Evolutionary conservation across 2,888 invertebrate species (phyloP), one percentile per base, ranked within the genome.

Genomic region (Thyatira batis): DNA sequence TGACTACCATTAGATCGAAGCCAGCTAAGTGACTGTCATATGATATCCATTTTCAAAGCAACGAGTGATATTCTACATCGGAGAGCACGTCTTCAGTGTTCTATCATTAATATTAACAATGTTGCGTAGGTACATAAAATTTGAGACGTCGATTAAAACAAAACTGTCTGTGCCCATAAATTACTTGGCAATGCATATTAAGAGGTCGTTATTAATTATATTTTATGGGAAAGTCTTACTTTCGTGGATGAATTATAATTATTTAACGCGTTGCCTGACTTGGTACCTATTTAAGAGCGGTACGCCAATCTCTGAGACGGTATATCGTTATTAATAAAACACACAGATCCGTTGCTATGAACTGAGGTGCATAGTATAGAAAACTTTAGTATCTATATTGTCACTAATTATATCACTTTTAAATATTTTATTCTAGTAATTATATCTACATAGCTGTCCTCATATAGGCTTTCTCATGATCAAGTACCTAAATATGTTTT

Each of bases 271-370:
- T 67, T 62, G 57, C 59, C 49, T 65, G 63, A 66, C n/a, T n/a
- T n/a, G n/a, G 63, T 69, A 23, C 23, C 23, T 23, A 69, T 66
- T 70, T 66, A 69, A 61, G 61, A 65, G 65, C 60, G 63, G 61
- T 61, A 51, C 62, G 70, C 69, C 63, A 67, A 72, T 71, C 67
- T 67, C 57, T 53, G 60, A 61, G 63, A 61, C 53, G 60, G 63
- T 69, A 76, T 74, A 76, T 73, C 72, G 68, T 78, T 75, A 76
- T 80, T 76, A 77, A 76, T 76, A 79, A 79, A 78, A 79, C 71
- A 78, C 70, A 80, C 76, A 76, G 73, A 74, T 73, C 73, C 61
- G 65, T 61, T 67, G 62, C 64, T n/a, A n/a, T n/a, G n/a, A n/a
- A n/a, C n/a, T 58, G 55, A 55, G 54, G 5, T 53, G 33, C 59